Evolutionary conservation across 2,113 vertebrate species (phyloP).

Genomic region (Salvelinus namaycush): DNA sequence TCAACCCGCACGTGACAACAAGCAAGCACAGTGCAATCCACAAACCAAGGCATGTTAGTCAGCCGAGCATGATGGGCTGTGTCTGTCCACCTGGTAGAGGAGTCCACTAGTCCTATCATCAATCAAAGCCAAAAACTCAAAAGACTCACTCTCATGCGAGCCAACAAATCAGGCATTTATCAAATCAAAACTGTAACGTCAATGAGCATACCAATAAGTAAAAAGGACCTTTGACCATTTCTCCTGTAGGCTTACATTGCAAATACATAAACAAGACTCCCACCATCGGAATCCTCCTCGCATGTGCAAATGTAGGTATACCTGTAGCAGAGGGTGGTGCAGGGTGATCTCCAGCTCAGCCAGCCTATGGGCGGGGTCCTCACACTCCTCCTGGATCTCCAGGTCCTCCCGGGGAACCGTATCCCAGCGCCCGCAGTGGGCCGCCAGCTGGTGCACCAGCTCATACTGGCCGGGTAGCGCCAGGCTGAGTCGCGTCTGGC

Average conservation of each 20-base stretch:
- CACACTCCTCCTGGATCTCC: slow-evolving; percentile 82
- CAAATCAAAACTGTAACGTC: background rate
- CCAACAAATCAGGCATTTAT: background rate
- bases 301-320: slow-evolving; percentile 46
- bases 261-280: too few relatives aligned
- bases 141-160: background rate
- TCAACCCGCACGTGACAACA: background rate
- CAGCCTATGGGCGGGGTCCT: slow-evolving; percentile 85
- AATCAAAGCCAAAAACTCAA: background rate
- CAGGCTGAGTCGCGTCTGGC: slow-evolving; percentile 83
- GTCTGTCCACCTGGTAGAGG: too few relatives aligned
- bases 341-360: slow-evolving; percentile 94
- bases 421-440: slow-evolving; percentile 89
- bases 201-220: background rate
- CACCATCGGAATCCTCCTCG: too few relatives aligned
- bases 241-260: background rate
- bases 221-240: background rate
- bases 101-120: background rate
- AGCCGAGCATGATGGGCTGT: too few relatives aligned
- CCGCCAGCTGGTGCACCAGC: slow-evolving; percentile 87
- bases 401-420: slow-evolving; percentile 92
- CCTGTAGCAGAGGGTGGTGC: slow-evolving; percentile 88
- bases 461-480: slow-evolving; percentile 92
- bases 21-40: background rate
- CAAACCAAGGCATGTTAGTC: background rate